Evolutionary conservation across 2,888 invertebrate genomes (phyloP).

Genomic region (Anagyrus pseudococci): DNA sequence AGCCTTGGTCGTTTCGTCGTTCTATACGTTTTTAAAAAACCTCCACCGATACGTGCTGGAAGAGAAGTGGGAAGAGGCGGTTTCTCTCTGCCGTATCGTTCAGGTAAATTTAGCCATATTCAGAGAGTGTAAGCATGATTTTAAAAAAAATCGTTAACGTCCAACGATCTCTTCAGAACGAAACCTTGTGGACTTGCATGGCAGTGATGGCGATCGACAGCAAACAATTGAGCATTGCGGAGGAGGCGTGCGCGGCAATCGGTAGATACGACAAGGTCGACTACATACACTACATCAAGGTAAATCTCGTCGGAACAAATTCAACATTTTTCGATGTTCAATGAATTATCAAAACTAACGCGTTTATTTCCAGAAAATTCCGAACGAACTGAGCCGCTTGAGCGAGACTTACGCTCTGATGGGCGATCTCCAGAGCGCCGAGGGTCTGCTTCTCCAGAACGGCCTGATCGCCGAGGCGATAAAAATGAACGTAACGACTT

Average conservation of each 20-base stretch:
- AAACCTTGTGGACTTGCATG: conserved; percentile 90
- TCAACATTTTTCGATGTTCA: background rate
- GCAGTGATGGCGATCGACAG: conserved; percentile 90
- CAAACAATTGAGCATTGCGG: conserved; percentile 87
- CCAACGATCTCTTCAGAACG: conserved; percentile 59
- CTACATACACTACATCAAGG: conserved; percentile 83
- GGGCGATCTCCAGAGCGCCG: conserved; percentile 74
- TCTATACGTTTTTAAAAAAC: conserved; percentile 56
- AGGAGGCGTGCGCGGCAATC: conserved; percentile 94
- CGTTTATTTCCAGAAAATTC: conserved; percentile 59
- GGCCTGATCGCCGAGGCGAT: conserved; percentile 75
- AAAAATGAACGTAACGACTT: conserved; percentile 73
- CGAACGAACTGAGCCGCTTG: conserved; percentile 67
- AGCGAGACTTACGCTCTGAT: conserved; percentile 74
- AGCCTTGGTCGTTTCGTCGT: conserved; percentile 69
- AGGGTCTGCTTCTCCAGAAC: conserved; percentile 73
- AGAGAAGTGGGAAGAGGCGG: conserved; percentile 84
- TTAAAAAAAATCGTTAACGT: no score
- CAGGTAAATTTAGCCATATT: conserved; percentile 61
- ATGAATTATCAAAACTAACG: background rate
- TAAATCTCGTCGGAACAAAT: conserved; percentile 57
- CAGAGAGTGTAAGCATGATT: background rate
- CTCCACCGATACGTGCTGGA: conserved; percentile 75
- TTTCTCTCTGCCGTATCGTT: conserved; percentile 77
- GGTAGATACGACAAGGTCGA: conserved; percentile 85